Evolutionary conservation across 1,140 invertebrate genomes (phyloP).

Genomic region (Procambarus clarkii): DNA sequence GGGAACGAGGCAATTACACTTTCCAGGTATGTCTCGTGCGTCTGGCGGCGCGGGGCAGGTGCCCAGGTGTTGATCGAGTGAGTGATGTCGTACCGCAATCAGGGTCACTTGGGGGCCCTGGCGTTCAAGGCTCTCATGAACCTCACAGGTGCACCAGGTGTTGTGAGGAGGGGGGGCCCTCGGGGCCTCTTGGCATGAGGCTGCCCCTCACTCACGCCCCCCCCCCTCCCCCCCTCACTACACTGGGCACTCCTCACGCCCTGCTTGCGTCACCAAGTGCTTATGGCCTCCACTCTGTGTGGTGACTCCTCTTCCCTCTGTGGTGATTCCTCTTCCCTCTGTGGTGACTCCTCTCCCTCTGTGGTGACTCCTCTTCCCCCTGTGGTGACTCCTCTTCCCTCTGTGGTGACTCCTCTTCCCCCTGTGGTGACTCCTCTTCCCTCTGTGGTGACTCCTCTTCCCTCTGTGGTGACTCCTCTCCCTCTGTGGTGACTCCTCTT

Average conservation of each 20-base stretch:
- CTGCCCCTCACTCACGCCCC: neutral
- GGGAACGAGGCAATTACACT: neutral
- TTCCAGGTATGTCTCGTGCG: constrained; percentile 24
- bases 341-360: too few relatives aligned
- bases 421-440: too few relatives aligned
- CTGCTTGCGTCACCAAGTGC: constrained; percentile 12
- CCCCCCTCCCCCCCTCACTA: neutral
- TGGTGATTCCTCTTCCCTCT: too few relatives aligned
- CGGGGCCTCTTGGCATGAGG: neutral
- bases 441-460: too few relatives aligned
- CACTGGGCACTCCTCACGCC: neutral
- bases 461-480: too few relatives aligned
- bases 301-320: too few relatives aligned
- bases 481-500: too few relatives aligned
- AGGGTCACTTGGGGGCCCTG: neutral
- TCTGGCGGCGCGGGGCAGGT: neutral
- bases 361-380: too few relatives aligned
- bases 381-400: too few relatives aligned
- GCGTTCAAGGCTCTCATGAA: constrained; percentile 21
- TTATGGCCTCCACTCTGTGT: constrained; percentile 7
- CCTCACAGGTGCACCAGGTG: neutral
- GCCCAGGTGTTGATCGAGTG: constrained; percentile 23
- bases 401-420: too few relatives aligned
- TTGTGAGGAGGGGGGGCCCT: constrained; percentile 13
- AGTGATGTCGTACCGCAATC: constrained; percentile 33